A percentile compares a stretch with the other conserved stretches of the same genome.
Evolutionary conservation across 1,140 invertebrate genomes (phyloP).

Genomic region (Diabrotica virgifera): DNA sequence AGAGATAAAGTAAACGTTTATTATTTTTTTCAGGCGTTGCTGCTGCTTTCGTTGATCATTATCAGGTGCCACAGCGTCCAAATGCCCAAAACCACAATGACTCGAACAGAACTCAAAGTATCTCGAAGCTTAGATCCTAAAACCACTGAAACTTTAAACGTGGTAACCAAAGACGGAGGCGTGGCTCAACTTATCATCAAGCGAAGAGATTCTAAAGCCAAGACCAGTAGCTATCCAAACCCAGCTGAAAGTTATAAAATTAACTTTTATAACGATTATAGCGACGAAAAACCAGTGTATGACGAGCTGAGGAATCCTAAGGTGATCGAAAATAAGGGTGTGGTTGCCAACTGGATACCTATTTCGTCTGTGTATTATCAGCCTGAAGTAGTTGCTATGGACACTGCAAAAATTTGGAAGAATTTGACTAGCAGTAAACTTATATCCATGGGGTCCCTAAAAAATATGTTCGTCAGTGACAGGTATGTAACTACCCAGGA

Average conservation of each 20-base stretch:
- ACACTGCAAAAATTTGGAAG: constrained; percentile 35
- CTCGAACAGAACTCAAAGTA: constrained; percentile 73
- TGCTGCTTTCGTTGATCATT: neutral
- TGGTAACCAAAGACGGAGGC: constrained; percentile 69
- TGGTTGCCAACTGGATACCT: constrained; percentile 44
- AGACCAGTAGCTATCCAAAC: neutral
- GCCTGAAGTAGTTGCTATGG: constrained; percentile 35
- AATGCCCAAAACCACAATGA: constrained; percentile 44
- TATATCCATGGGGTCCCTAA: constrained; percentile 24
- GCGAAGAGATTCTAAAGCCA: constrained; percentile 55
- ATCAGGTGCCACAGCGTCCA: neutral
- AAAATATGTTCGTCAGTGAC: constrained; percentile 44
- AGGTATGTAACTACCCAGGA: constrained; percentile 31
- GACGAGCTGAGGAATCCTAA: constrained; percentile 4
- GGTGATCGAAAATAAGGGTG: neutral
- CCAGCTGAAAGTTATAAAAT: neutral
- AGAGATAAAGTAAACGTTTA: too few relatives aligned
- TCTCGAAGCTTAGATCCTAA: constrained; percentile 71
- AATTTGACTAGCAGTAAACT: constrained; percentile 31
- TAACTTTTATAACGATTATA: neutral
- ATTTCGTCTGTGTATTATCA: constrained; percentile 36
- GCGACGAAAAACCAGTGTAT: neutral
- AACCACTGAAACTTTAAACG: constrained; percentile 70
- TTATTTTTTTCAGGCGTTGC: constrained; percentile 10
- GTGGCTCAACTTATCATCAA: constrained; percentile 75